phyloP scores from a whole-genome alignment of 1,140 invertebrate species.

The Penaeus japonicus region DNA sequence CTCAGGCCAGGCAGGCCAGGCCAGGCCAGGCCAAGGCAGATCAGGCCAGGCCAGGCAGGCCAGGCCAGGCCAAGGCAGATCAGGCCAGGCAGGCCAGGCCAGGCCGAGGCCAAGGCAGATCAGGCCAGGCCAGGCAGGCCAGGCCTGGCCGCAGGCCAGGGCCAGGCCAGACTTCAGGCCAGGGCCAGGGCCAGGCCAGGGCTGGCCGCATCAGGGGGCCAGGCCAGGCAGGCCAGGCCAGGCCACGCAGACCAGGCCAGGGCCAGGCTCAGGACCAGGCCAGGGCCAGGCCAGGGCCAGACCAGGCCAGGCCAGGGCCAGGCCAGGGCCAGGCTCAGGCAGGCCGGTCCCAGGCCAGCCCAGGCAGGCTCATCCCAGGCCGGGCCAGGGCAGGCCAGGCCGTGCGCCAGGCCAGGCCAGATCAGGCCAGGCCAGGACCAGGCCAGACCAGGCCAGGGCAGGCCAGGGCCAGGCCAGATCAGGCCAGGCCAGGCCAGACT shows the following conservation, averaged over 20 bases:
- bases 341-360: constrained; percentile 25
- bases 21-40: constrained; percentile 51
- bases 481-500: constrained; percentile 27
- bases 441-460: constrained; percentile 19
- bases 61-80: constrained; percentile 16
- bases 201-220: too few species aligned
- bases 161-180: too few species aligned
- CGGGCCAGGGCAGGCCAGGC: constrained; percentile 14
- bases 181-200: too few species aligned
- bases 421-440: constrained; percentile 30
- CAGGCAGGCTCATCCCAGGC: constrained; percentile 24
- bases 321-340: constrained; percentile 13
- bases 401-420: constrained; percentile 20
- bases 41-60: constrained; percentile 13
- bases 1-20: too few species aligned
- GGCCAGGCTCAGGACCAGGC: constrained; percentile 18
- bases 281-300: constrained; percentile 21
- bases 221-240: constrained; percentile 58
- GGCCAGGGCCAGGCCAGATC: constrained; percentile 11
- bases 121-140: constrained; percentile 29
- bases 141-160: constrained; percentile 24
- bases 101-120: constrained; percentile 10
- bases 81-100: constrained; percentile 30
- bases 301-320: constrained; percentile 3
- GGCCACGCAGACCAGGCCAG: constrained; percentile 51